Conservation (phyloP, 2,888 invertebrate species). For the Eupeodes latifasciatus region DNA sequence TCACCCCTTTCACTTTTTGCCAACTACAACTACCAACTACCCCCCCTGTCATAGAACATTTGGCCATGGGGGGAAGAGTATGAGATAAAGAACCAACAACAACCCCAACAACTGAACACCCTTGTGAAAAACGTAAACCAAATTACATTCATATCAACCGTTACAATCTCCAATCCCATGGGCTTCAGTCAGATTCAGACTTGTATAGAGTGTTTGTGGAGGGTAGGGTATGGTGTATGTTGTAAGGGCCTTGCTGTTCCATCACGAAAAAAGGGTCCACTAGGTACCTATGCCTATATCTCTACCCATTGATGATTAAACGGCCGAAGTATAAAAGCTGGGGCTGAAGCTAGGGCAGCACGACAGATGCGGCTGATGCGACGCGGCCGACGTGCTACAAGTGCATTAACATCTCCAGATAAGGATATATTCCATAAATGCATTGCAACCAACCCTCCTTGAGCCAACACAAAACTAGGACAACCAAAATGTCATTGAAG, state of each 20-base stretch:
- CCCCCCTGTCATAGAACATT: background rate
- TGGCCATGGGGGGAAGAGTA: conserved; percentile 2
- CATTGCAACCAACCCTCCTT: conserved; percentile 34
- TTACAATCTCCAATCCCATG: conserved; percentile 61
- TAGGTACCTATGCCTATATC: background rate
- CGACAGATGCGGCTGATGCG: background rate
- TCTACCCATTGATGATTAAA: conserved; percentile 33
- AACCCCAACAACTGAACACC: conserved; percentile 58
- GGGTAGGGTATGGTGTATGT: background rate
- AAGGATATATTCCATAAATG: conserved; percentile 66
- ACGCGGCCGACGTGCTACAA: conserved; percentile 61
- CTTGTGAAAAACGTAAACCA: conserved; percentile 69
- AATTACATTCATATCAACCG: conserved; percentile 75
- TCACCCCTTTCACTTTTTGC: conserved; percentile 65
- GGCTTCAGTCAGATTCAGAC: conserved; percentile 5
- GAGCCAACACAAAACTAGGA: conserved; percentile 67
- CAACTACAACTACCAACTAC: conserved; percentile 43
- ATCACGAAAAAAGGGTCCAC: conserved; percentile 16
- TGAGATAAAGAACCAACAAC: conserved; percentile 48
- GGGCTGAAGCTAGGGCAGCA: background rate
- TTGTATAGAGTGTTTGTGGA: background rate
- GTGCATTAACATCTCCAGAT: conserved; percentile 76
- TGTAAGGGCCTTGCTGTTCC: conserved; percentile 18
- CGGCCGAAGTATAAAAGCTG: background rate
- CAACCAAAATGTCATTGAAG: conserved; percentile 74